A percentile compares a stretch with the other conserved stretches of the same genome.
Evolutionary conservation across 2,797 vertebrate genomes (phyloP).

Genomic region (Microtus californicus): DNA sequence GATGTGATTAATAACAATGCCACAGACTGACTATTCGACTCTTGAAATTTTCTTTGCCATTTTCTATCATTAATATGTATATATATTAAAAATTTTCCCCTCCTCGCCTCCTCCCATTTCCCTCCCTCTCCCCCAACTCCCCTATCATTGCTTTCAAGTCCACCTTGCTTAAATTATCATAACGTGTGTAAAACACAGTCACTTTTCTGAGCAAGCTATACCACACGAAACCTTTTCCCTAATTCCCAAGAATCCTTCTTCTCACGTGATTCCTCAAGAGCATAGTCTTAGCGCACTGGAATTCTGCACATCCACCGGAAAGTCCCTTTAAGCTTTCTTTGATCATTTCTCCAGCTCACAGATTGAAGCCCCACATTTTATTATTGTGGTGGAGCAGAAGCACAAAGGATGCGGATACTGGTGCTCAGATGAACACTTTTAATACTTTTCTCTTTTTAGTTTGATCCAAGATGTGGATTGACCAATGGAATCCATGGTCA

Average conservation of each 20-base stretch:
- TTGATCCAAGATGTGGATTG: background rate
- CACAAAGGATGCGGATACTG: background rate
- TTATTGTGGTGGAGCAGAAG: background rate
- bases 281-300: background rate
- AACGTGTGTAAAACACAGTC: background rate
- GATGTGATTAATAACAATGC: background rate
- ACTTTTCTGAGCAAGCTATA: background rate
- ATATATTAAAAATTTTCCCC: no score
- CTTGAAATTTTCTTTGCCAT: background rate
- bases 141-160: background rate
- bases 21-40: background rate
- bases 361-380: background rate
- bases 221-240: background rate
- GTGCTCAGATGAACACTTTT: no score
- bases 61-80: background rate
- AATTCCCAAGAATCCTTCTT: background rate
- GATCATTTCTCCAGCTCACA: background rate
- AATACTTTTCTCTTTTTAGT: background rate
- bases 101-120: no score
- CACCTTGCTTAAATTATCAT: background rate
- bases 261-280: background rate
- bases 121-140: no score
- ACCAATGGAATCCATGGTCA: background rate
- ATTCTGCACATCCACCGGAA: background rate
- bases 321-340: no score